Conservation (phyloP, 2,113 vertebrate species). For the Megalops atlanticus region DNA sequence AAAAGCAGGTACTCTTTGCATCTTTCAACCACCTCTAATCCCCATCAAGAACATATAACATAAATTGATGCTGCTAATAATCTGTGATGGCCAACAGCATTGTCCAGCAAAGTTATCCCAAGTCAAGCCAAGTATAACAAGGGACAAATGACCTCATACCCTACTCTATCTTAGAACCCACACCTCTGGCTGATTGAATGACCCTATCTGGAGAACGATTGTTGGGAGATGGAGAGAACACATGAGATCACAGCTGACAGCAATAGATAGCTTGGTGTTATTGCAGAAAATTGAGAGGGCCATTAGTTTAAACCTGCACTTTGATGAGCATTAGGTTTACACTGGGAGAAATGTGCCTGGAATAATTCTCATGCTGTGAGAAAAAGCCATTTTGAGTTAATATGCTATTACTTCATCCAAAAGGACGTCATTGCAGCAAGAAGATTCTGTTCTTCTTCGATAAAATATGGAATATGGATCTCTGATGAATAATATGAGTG, state of each 20-base stretch:
- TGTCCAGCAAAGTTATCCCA: not conserved
- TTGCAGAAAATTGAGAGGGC: not conserved
- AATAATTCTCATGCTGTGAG: not conserved
- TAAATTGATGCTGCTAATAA: too few relatives aligned
- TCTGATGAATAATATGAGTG: not conserved
- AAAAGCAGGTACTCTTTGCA: too few relatives aligned
- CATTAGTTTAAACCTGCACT: constrained; percentile 2
- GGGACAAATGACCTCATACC: not conserved
- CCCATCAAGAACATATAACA: too few relatives aligned
- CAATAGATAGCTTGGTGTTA: not conserved
- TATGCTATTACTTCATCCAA: not conserved
- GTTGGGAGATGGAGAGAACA: not conserved
- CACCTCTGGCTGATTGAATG: not conserved
- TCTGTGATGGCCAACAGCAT: not conserved
- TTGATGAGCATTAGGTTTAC: not conserved
- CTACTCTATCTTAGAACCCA: not conserved
- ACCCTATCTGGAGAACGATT: not conserved
- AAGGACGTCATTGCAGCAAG: not conserved
- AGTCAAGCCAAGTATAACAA: not conserved
- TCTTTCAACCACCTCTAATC: too few relatives aligned
- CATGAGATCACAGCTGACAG: not conserved
- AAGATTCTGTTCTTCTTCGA: not conserved
- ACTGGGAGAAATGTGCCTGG: not conserved
- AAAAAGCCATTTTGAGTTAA: not conserved
- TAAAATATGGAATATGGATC: not conserved